Base-by-base conservation (phyloP, 2,797 vertebrate genomes). In the Propithecus perrieri region DNA sequence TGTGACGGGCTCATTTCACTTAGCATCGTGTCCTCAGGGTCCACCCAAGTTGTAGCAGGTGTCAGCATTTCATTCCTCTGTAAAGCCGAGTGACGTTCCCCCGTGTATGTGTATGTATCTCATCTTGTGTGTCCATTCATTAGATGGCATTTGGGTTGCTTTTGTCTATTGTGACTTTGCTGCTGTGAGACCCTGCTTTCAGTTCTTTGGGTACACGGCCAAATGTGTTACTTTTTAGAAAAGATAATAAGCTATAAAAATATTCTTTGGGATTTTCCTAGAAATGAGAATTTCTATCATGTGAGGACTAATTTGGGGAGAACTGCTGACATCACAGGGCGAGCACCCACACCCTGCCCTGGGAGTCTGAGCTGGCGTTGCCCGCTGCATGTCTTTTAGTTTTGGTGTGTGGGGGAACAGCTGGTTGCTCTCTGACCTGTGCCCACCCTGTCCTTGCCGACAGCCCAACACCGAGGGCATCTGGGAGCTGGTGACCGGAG, bases 391-490 rank as follows among this genome's bases (percentile, higher is more conserved):
- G 41, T 33, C 84, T 48, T 65, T 38, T 7, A 1, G 1, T 67
- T 57, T 7, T 5, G 53, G 91, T 83, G 9, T 18, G 10, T 2
- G 10, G 22, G 53, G 35, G 38, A 14, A 5, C 9, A 55, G 33
- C 28, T 41, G 65, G 14, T 75, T 11, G 28, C 38, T 20, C 72
- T 67, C 94, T 97, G 94, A 98, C 86, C 46, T 63, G 43, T 75
- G 24, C 61, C 26, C 26, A n/a, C 38, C 35, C 94, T 95, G 3
- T 89, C n/a, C 79, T 94, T 97, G 93, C 85, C 33, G 26, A 24
- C 98, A 99, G 99, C 99, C 99, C 78, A 99, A 99, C 98, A 99
- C 99, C 41, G 99, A 99, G 0, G 99, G 99, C 57, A 96, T 99
- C 96, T 99, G 96, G 7, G 99, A 99, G 98, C 99, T 99, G 98